Evolutionary conservation across 2,888 invertebrate species (phyloP).

Genomic region (Helobdella robusta): DNA sequence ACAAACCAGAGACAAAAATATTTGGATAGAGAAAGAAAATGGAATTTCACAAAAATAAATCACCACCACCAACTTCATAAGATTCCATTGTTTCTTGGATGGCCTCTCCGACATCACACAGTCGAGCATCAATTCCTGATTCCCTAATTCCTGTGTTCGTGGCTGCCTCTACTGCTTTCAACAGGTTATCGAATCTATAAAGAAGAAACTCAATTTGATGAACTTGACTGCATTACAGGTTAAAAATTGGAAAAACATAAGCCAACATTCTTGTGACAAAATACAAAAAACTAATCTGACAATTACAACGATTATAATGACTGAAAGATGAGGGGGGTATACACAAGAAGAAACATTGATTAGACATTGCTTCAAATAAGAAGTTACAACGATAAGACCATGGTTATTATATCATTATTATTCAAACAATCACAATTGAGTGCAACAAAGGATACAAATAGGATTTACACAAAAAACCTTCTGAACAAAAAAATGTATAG

Average conservation of each 20-base stretch:
- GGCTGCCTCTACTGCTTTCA: conserved; percentile 81
- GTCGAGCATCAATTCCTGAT: conserved; percentile 88
- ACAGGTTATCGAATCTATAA: conserved; percentile 66
- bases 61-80: conserved; percentile 61
- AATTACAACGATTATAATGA: background rate
- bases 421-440: background rate
- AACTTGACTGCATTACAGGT: no score
- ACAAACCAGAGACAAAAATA: background rate
- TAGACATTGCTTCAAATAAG: background rate
- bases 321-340: background rate
- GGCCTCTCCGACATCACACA: conserved; percentile 88
- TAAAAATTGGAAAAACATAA: no score
- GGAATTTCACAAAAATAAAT: background rate
- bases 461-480: background rate
- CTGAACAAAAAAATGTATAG: no score
- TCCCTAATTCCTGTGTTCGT: conserved; percentile 91
- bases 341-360: background rate
- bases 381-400: no score
- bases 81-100: conserved; percentile 99
- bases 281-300: background rate
- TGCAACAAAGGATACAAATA: background rate
- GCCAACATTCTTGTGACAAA: background rate
- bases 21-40: background rate
- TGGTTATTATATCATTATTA: background rate
- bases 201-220: no score